phyloP scores from a whole-genome alignment of 2,797 vertebrate species.

The Telmatherina bonti region DNA sequence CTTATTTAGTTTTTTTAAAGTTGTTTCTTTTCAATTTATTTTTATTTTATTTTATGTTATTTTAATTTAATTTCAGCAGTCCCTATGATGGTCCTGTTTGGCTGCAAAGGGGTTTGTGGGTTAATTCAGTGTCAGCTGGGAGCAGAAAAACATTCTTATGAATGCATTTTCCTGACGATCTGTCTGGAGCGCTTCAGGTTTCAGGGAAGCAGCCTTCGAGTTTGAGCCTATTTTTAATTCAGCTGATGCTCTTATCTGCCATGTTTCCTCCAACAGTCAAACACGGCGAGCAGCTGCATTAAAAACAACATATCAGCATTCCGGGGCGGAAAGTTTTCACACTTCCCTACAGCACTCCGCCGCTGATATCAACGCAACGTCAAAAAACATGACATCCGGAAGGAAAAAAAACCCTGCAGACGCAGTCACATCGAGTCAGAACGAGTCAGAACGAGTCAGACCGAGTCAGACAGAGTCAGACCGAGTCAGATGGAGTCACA shows the following conservation, averaged over 20 bases:
- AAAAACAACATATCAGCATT: conserved; percentile 75
- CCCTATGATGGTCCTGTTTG: too few species aligned
- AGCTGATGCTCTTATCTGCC: conserved; percentile 59
- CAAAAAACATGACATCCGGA: conserved; percentile 53
- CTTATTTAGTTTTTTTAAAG: too few species aligned
- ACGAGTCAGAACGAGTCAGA: too few species aligned
- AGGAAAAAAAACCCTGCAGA: conserved; percentile 36
- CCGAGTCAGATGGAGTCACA: too few species aligned
- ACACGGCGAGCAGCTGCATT: conserved; percentile 40
- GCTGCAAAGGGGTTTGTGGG: too few species aligned
- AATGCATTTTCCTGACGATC: background rate
- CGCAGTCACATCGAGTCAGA: too few species aligned
- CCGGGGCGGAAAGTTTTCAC: conserved; percentile 48
- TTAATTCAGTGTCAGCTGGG: too few species aligned
- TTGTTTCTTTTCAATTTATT: too few species aligned
- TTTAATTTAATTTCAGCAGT: too few species aligned
- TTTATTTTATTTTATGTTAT: too few species aligned
- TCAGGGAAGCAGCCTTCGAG: background rate
- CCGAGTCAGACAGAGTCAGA: too few species aligned
- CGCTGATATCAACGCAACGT: conserved; percentile 66
- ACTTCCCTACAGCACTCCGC: conserved; percentile 44
- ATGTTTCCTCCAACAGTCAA: conserved; percentile 54
- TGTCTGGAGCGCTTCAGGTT: background rate
- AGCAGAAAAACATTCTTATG: too few species aligned
- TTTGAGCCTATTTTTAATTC: conserved; percentile 59